phyloP scores from a whole-genome alignment of 2,888 invertebrate species.

The Aporophyla lueneburgensis region DNA sequence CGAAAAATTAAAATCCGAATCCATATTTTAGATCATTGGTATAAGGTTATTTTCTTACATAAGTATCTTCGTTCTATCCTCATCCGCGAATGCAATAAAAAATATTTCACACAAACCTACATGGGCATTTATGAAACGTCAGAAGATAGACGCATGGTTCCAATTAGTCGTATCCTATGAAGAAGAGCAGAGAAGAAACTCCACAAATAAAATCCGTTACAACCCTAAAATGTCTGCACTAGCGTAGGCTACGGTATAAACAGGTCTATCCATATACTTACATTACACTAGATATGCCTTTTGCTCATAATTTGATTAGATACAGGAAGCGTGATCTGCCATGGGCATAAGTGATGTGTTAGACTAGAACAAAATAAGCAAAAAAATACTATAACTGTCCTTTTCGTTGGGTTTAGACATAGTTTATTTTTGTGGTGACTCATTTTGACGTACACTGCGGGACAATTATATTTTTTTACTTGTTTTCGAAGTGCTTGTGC shows the following conservation, averaged over 20 bases:
- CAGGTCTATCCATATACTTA: conserved; percentile 10
- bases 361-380: conserved; percentile 28
- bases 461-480: not conserved
- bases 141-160: too few relatives aligned
- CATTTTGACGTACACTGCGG: not conserved
- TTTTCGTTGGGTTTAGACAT: not conserved
- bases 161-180: too few relatives aligned
- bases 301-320: conserved; percentile 41
- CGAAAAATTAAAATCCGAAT: not conserved
- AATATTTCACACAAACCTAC: too few relatives aligned
- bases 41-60: not conserved
- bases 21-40: too few relatives aligned
- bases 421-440: not conserved
- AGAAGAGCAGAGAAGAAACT: too few relatives aligned
- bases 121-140: too few relatives aligned
- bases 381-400: not conserved
- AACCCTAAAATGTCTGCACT: conserved; percentile 36
- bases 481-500: not conserved
- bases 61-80: not conserved
- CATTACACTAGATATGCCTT: conserved; percentile 40
- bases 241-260: conserved; percentile 30
- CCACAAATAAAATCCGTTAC: conserved; percentile 12
- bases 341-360: conserved; percentile 14
- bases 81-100: not conserved
- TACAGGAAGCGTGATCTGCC: conserved; percentile 25